phyloP scores from a whole-genome alignment of 2,113 vertebrate genomes.

The Python bivittatus region DNA sequence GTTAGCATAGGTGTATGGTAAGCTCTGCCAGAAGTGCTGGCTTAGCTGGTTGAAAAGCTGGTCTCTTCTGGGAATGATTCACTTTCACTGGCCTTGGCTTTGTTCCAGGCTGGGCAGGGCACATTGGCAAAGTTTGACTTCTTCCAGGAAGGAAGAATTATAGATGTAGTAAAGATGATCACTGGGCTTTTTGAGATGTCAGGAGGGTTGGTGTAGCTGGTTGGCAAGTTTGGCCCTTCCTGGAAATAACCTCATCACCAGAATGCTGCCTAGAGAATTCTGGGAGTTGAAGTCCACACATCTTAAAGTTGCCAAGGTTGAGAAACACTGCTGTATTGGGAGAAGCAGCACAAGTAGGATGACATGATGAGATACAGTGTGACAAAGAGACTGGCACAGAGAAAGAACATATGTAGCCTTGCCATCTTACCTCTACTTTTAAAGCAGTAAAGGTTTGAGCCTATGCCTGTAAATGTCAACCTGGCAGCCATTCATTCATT shows the following conservation, averaged over 20 bases:
- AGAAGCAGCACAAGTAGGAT: neutral
- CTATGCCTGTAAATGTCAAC: neutral
- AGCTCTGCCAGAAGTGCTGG: neutral
- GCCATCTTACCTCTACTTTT: neutral
- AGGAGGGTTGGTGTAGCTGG: neutral
- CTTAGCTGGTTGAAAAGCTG: neutral
- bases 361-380: neutral
- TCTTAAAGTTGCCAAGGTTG: neutral
- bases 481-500: neutral
- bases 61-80: neutral
- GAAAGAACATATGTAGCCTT: neutral
- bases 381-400: neutral
- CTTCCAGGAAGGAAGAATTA: neutral
- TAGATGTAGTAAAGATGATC: neutral
- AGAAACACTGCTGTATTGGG: neutral
- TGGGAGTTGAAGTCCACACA: too few species aligned
- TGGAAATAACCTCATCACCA: neutral
- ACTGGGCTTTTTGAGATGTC: neutral
- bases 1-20: neutral
- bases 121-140: neutral
- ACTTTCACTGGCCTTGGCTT: neutral
- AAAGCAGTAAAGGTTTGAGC: neutral
- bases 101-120: neutral
- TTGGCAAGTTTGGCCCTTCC: neutral
- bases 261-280: too few species aligned